Evolutionary conservation across 2,113 vertebrate genomes (phyloP).

Genomic region (Parus major): DNA sequence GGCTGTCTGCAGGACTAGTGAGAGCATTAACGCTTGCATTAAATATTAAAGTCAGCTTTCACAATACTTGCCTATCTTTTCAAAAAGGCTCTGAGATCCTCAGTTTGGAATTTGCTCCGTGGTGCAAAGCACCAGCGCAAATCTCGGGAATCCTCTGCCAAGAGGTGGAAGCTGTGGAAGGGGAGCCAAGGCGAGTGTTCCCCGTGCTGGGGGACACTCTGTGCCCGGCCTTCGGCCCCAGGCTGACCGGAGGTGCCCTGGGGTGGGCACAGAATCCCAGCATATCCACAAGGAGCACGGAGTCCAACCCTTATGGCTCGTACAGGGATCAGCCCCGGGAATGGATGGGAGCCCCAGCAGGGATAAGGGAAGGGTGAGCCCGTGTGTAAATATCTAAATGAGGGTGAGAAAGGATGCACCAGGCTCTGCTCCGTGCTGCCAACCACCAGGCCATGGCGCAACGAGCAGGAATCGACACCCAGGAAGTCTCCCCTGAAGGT

Average conservation of each 20-base stretch:
- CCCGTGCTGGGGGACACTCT: neutral
- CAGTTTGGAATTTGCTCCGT: accelerated
- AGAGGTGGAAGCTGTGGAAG: neutral
- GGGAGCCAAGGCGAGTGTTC: neutral
- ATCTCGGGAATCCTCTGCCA: neutral
- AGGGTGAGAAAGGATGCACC: neutral
- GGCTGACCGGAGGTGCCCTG: neutral
- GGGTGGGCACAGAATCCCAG: neutral
- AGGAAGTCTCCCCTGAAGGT: accelerated
- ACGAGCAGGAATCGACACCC: accelerated
- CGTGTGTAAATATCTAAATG: too few species aligned
- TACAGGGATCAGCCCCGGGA: accelerated
- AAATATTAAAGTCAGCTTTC: neutral
- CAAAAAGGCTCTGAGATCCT: neutral
- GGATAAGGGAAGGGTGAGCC: neutral
- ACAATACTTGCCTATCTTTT: neutral
- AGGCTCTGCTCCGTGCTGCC: neutral
- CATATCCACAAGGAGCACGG: neutral
- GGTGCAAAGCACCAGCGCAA: accelerated
- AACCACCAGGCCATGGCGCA: neutral
- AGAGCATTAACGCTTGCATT: neutral
- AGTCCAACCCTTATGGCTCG: accelerated
- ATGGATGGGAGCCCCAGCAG: accelerated
- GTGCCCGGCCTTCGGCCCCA: neutral
- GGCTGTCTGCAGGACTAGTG: neutral